Base-by-base conservation (phyloP, 2,797 vertebrate genomes). In the Aldrovandia affinis region DNA sequence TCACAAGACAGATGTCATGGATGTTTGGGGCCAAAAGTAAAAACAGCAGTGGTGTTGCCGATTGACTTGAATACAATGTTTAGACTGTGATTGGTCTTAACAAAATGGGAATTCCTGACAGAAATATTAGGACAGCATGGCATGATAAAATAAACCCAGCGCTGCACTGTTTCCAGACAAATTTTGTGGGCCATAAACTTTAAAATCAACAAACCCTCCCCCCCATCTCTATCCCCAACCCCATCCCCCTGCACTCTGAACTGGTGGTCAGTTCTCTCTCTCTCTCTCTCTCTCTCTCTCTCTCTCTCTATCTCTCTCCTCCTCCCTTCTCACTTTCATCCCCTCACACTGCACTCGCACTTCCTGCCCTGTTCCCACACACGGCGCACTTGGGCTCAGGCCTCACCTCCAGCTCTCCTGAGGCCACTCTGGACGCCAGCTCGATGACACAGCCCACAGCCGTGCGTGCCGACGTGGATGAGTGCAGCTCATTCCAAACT, bases 391-490 rank as follows among this genome's bases (percentile, higher is more conserved):
- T 92, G 33, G 85, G 86, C 84, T 94, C 91, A 93, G 93, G 86
- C 95, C 95, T 95, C 93, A 94, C 94, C 96, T 97, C 95, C 93
- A 95, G 95, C 96, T 95, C 96, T 96, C 96, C 90, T 87, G 94
- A 96, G 96, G 93, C 95, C 92, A 96, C 96, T 93, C 94, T 92
- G 93, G 95, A 96, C 93, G 92, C 94, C 86, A 95, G 94, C 92
- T 95, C 91, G 93, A 97, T 97, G 96, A 97, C 96, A 97, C 96
- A 96, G 96, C 96, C 96, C 94, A 96, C 94, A 95, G 96, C 96
- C 95, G 93, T 96, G 94, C 93, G 92, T 94, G 94, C 94, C 91
- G 93, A 95, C 83, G 93, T 92, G 92, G 95, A 93, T 89, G 92
- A 95, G 93, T 96, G 96, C 94, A 96, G 95, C 93, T 97, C 96